Evolutionary conservation across 1,140 invertebrate species (phyloP), one percentile per base, ranked within the genome.

Genomic region (Lepidurus packardi): DNA sequence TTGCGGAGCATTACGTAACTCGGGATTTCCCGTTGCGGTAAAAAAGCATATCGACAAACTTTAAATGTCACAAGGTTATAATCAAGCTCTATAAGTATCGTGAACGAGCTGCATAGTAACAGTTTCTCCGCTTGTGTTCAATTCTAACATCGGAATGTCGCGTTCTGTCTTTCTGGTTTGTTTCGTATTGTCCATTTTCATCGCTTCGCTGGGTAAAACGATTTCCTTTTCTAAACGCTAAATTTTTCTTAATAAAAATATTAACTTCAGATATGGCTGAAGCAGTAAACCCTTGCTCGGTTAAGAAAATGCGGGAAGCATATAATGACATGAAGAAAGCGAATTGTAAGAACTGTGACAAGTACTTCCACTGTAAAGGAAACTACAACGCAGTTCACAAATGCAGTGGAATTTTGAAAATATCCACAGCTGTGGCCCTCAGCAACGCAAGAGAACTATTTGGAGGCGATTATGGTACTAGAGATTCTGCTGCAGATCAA

Each of bases 311-410:
- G 76, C 47, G 76, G 76, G 8, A 25, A 34, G 53, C 44, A 11
- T 77, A 77, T 25, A 8, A 43, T 25, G 76, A 47, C 4, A 77
- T 77, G 76, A 75, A 43, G 47, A 47, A 7, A 43, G 76, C 76
- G 7, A 77, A 77, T 77, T 77, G 76, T 25, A 43, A 47, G 47
- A 77, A 77, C 34, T 77, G 76, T 44, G 76, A 77, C 9, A 43
- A 34, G 41, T 77, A 77, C 65, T 77, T 77, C 47, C 76, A 77
- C 25, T 77, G 76, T 25, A 47, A 45, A 43, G 76, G 76, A 74
- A 77, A 77, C 76, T 77, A 47, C 41, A 41, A 53, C 16, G 76
- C 76, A 13, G 43, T 77, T n/a, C n/a, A 73, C 7, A 25, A 24
- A 7, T 77, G 76, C n/a, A 24, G 45, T 8, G 76, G 76, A 16